Percentiles rank a stretch among this genome's conserved stretches.
phyloP scores from a whole-genome alignment of 2,888 invertebrate genomes.

The Cryptophagus acutangulus region DNA sequence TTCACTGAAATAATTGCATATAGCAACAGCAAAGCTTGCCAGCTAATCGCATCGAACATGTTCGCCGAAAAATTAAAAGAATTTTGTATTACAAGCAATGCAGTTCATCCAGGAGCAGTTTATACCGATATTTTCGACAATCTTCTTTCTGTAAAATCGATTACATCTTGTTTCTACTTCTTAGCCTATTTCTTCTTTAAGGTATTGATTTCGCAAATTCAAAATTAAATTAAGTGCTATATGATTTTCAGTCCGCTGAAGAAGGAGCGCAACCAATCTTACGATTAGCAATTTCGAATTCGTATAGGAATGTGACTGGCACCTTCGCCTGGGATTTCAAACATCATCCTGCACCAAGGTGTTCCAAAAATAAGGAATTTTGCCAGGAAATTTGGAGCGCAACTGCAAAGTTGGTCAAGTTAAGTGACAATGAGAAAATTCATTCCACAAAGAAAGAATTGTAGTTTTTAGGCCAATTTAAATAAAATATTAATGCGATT shows the following conservation, averaged over 20 bases:
- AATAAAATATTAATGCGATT: too few relatives aligned
- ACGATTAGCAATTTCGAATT: constrained; percentile 30
- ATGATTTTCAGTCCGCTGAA: constrained; percentile 28
- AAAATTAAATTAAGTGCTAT: too few relatives aligned
- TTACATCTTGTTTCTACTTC: neutral
- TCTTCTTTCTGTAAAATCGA: too few relatives aligned
- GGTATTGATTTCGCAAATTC: neutral
- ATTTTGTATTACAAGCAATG: constrained; percentile 29
- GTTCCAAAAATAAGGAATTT: constrained; percentile 8
- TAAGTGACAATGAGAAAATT: too few relatives aligned
- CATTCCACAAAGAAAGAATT: too few relatives aligned
- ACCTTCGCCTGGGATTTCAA: constrained; percentile 35
- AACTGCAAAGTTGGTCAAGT: constrained; percentile 14
- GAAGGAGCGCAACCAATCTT: constrained; percentile 40
- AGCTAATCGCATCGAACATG: too few relatives aligned
- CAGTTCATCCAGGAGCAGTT: constrained; percentile 35
- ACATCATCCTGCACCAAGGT: constrained; percentile 7
- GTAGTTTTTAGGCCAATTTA: too few relatives aligned
- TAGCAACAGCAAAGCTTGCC: too few relatives aligned
- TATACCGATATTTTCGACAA: neutral
- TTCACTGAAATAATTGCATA: neutral
- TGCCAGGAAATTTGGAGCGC: constrained; percentile 14
- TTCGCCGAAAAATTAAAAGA: constrained; percentile 27
- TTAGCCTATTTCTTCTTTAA: constrained; percentile 4
- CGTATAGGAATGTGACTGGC: constrained; percentile 30